Conservation (phyloP, 2,888 invertebrate species). For the Heliconius ethilla region DNA sequence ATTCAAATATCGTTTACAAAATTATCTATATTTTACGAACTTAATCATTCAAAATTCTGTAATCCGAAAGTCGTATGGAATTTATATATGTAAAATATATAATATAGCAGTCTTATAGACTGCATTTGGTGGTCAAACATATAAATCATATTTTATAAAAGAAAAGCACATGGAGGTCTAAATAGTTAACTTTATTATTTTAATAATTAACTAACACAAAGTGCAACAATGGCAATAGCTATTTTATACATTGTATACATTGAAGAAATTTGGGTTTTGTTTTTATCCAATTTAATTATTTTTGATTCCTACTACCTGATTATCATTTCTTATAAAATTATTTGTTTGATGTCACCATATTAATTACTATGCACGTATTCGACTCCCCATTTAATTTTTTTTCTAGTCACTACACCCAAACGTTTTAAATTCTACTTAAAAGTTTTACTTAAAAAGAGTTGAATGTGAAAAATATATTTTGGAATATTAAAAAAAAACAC, state of each 20-base stretch:
- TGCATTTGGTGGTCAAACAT: not conserved
- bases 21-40: not conserved
- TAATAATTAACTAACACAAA: slow-evolving; percentile 23
- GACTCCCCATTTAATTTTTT: slow-evolving; percentile 1
- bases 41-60: not conserved
- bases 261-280: slow-evolving; percentile 16
- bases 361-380: slow-evolving; percentile 2
- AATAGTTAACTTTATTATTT: slow-evolving; percentile 28
- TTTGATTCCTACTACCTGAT: slow-evolving; percentile 3
- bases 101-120: too few relatives aligned
- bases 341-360: slow-evolving; percentile 12
- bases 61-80: too few relatives aligned
- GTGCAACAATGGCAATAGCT: slow-evolving; percentile 27
- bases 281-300: slow-evolving; percentile 8
- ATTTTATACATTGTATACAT: slow-evolving; percentile 27
- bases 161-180: slow-evolving; percentile 20
- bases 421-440: slow-evolving; percentile 7
- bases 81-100: too few relatives aligned
- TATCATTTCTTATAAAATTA: slow-evolving; percentile 12
- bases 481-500: not conserved
- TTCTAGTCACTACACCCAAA: slow-evolving; percentile 17
- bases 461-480: slow-evolving; percentile 18
- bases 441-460: not conserved
- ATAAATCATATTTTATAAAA: not conserved
- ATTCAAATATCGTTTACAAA: not conserved